phyloP scores from a whole-genome alignment of 2,113 vertebrate genomes.

The Hippocampus barbouri region DNA sequence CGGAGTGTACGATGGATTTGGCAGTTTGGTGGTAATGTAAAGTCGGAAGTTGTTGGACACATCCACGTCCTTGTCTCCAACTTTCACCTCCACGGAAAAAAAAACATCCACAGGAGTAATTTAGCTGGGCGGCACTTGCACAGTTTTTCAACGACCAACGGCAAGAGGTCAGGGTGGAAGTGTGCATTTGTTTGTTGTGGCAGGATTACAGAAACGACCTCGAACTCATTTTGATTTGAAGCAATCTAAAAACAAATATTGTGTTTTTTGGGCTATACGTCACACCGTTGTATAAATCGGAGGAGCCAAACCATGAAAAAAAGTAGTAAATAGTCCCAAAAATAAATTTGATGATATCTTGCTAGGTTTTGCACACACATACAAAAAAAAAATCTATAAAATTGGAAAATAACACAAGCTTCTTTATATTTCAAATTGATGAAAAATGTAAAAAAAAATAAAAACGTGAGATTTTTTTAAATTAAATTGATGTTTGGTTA shows the following conservation, averaged over 20 bases:
- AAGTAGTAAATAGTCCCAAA: not conserved
- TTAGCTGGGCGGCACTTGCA: not conserved
- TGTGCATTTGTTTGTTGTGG: not conserved
- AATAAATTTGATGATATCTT: too few species aligned
- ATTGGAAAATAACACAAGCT: too few species aligned
- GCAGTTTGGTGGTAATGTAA: constrained; percentile 84
- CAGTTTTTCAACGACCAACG: not conserved
- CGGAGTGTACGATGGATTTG: constrained; percentile 84
- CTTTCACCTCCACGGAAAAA: constrained; percentile 76
- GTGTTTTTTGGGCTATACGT: too few species aligned
- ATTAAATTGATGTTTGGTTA: too few species aligned
- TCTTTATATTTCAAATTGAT: too few species aligned
- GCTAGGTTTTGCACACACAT: too few species aligned
- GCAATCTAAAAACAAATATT: too few species aligned
- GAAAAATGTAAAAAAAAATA: too few species aligned
- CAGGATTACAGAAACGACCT: too few species aligned
- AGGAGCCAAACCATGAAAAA: not conserved
- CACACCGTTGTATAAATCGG: too few species aligned
- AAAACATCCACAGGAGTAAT: constrained; percentile 14
- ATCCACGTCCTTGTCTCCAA: constrained; percentile 85
- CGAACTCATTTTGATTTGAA: not conserved
- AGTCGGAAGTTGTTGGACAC: constrained; percentile 82
- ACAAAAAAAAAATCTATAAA: not conserved
- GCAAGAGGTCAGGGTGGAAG: not conserved
- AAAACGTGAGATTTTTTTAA: not conserved